Conservation (phyloP, 2,113 vertebrate species). For the Corydoras maculifer region DNA sequence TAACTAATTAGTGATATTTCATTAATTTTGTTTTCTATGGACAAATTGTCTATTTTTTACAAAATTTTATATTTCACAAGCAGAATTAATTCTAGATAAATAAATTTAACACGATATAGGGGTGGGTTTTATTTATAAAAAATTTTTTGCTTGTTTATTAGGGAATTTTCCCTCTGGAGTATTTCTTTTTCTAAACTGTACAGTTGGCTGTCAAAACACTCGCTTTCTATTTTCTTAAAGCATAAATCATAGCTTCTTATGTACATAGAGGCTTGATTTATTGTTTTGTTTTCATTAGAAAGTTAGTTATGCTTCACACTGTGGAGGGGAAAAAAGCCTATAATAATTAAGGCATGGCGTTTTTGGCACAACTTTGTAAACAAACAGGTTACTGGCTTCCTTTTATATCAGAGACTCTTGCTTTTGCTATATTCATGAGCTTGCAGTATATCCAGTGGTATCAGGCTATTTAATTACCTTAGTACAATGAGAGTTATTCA, state of each 20-base stretch:
- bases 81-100: no score
- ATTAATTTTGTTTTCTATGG: no score
- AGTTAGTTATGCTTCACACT: slow-evolving; percentile 45
- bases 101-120: no score
- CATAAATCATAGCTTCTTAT: slow-evolving; percentile 37
- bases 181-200: no score
- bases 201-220: not conserved
- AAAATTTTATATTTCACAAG: no score
- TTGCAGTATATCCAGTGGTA: slow-evolving; percentile 6
- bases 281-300: slow-evolving; percentile 45
- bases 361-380: slow-evolving; percentile 43
- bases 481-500: slow-evolving; percentile 6
- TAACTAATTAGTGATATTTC: no score
- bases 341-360: slow-evolving; percentile 23
- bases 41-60: no score
- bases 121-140: no score
- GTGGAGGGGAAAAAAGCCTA: slow-evolving; percentile 6
- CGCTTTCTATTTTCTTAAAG: slow-evolving; percentile 44
- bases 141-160: no score
- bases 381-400: slow-evolving; percentile 27
- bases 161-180: no score
- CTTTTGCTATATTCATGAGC: slow-evolving; percentile 37
- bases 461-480: slow-evolving; percentile 32
- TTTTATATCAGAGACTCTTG: slow-evolving; percentile 28
- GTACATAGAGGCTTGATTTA: slow-evolving; percentile 33